A percentile compares a stretch with the other conserved stretches of the same genome.
Evolutionary conservation across 1,140 invertebrate genomes (phyloP).

Genomic region (Ceratina calcarata): DNA sequence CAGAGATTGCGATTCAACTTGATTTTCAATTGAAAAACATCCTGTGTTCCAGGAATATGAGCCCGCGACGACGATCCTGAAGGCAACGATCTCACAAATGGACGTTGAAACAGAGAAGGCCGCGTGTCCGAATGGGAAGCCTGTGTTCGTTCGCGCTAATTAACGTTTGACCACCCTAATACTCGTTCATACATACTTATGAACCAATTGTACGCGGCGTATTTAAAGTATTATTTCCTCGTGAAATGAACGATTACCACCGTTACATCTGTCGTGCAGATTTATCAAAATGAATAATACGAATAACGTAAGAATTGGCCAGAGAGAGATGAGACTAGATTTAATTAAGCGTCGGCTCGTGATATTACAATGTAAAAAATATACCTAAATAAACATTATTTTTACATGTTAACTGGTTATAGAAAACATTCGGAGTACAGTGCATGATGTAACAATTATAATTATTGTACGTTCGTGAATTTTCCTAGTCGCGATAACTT

Average conservation of each 20-base stretch:
- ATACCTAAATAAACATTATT: conserved; percentile 39
- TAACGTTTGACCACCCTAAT: conserved; percentile 53
- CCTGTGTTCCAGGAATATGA: conserved; percentile 55
- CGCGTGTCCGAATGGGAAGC: conserved; percentile 45
- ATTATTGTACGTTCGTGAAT: too few species aligned
- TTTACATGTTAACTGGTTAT: conserved; percentile 13
- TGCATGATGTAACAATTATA: too few species aligned
- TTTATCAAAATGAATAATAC: background rate
- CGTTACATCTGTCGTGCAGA: background rate
- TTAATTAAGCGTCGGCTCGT: background rate
- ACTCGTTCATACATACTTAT: conserved; percentile 11
- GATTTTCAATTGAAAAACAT: background rate
- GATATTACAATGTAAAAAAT: background rate
- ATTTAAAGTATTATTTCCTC: conserved; percentile 51
- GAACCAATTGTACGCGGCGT: background rate
- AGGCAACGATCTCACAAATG: conserved; percentile 67
- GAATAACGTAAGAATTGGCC: background rate
- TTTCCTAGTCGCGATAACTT: too few species aligned
- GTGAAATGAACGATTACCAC: conserved; percentile 12
- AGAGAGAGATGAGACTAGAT: conserved; percentile 7
- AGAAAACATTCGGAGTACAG: too few species aligned
- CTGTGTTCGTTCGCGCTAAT: conserved; percentile 70
- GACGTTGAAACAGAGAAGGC: conserved; percentile 57
- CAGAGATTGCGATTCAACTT: background rate
- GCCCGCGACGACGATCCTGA: conserved; percentile 60